Conservation (phyloP, 2,888 invertebrate genomes). For the Sarcophaga carnaria region DNA sequence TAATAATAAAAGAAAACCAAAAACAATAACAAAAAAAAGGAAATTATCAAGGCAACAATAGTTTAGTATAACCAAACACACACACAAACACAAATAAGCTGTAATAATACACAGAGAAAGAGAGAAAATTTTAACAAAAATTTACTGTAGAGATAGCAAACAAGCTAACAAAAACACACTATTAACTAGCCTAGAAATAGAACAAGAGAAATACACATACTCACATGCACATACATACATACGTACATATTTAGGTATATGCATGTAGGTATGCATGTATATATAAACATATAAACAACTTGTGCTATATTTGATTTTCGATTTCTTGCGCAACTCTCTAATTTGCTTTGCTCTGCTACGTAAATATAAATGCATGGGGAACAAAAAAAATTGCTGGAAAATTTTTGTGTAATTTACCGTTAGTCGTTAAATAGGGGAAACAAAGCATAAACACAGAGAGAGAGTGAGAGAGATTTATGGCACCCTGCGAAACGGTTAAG, state of each 20-base stretch:
- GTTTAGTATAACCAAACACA: slow-evolving; percentile 26
- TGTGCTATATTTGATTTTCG: slow-evolving; percentile 59
- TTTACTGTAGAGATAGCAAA: slow-evolving; percentile 34
- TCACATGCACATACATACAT: too few relatives aligned
- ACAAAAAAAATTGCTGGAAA: background rate
- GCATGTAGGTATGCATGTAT: too few relatives aligned
- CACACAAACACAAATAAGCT: background rate
- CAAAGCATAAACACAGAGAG: background rate
- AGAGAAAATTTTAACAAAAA: slow-evolving; percentile 6
- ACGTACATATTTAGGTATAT: too few relatives aligned
- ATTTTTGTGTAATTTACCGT: slow-evolving; percentile 38
- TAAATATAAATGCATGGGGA: background rate
- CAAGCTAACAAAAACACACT: background rate
- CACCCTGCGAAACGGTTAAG: slow-evolving; percentile 65
- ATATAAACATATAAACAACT: slow-evolving; percentile 8
- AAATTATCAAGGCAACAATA: slow-evolving; percentile 62
- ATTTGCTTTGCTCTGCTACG: background rate
- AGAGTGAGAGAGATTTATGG: background rate
- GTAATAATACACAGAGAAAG: background rate
- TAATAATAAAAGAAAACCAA: background rate
- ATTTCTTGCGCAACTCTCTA: slow-evolving; percentile 59
- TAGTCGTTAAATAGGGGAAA: slow-evolving; percentile 41
- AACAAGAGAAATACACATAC: slow-evolving; percentile 29
- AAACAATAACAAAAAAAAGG: slow-evolving; percentile 25
- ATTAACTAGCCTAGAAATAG: slow-evolving; percentile 66